Base-by-base conservation (phyloP, 2,797 vertebrate species). In the Lateolabrax maculatus region DNA sequence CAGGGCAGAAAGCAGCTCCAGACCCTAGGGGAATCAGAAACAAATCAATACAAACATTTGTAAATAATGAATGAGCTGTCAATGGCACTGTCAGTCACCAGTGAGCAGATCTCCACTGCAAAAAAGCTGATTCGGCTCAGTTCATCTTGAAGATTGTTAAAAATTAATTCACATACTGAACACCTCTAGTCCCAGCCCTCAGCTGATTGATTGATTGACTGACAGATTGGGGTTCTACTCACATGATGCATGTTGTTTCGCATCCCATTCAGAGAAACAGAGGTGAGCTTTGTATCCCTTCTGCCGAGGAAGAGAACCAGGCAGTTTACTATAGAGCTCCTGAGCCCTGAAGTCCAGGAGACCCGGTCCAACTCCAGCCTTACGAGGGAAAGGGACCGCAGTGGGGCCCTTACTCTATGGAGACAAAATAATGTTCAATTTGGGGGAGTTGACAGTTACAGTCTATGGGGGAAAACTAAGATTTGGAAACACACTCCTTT, bases 221-320 rank as follows among this genome's bases (percentile, higher is more conserved):
- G 56, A 61, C 25, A 2, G 8, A 34, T 25, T 36, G 5, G 29
- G 36, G 29, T 25, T 63, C 29, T 31, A 23, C 51, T 85, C 60
- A 88, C 86, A 68, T 84, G 79, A 18, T 41, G 77, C 72, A 92
- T 65, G 0, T 69, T 78, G 77, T 92, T 85, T 79, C 87, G 79
- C 53, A 95, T 93, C 39, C 92, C 90, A 39, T 85, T 92, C 71
- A 96, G 85, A 77, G 83, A 93, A 46, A 96, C 84, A 27, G 79
- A 85, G 57, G 87, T 84, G 56, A 96, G 91, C 11, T 71, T 92
- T 65, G 84, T 91, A 74, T 91, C 84, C 64, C 91, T 77, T 61
- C 75, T 93, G 4, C 2, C 9, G 34, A 96, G 65, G 79, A 96
- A 96, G 49, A 57, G 68, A 70, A 88, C 75, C 77, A 96, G 67